Percentiles rank a stretch among this genome's conserved stretches.
These are phyloP conservation scores for Lithosia quadra DNA, from an alignment of 2,888 invertebrate genomes.

Conservation along the genomic window DNA sequence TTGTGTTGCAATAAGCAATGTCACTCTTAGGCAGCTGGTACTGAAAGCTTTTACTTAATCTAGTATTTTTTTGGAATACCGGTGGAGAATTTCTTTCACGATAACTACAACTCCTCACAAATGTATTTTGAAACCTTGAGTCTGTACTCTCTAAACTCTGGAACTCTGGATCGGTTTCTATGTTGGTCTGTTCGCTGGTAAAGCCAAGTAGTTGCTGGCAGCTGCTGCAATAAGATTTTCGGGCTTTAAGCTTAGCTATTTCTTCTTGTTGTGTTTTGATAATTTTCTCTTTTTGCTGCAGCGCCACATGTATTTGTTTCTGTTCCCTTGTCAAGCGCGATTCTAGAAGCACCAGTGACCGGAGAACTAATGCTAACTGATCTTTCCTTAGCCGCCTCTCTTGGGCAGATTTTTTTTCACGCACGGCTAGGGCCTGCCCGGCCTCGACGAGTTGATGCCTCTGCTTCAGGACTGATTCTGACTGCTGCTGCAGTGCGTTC, in stretches of 20 bases:
- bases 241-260: conserved; percentile 88
- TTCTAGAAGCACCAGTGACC: conserved; percentile 91
- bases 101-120: conserved; percentile 83
- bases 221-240: conserved; percentile 82
- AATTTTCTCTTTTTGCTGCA: conserved; percentile 90
- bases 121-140: conserved; percentile 81
- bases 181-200: conserved; percentile 85
- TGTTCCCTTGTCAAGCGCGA: conserved; percentile 91
- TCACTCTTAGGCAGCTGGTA: conserved; percentile 83
- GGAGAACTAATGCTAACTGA: conserved; percentile 90
- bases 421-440: conserved; percentile 86
- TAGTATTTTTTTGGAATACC: conserved; percentile 84
- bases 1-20: conserved; percentile 79
- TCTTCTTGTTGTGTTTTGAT: conserved; percentile 90
- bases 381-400: conserved; percentile 89
- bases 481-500: conserved; percentile 89
- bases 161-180: conserved; percentile 85
- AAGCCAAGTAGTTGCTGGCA: conserved; percentile 84
- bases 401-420: conserved; percentile 87
- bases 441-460: conserved; percentile 90
- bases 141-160: conserved; percentile 85
- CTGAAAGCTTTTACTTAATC: conserved; percentile 84
- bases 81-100: conserved; percentile 83
- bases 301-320: conserved; percentile 89
- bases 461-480: conserved; percentile 88